Base-by-base conservation (phyloP, 2,797 vertebrate genomes). In the Galago senegalensis region DNA sequence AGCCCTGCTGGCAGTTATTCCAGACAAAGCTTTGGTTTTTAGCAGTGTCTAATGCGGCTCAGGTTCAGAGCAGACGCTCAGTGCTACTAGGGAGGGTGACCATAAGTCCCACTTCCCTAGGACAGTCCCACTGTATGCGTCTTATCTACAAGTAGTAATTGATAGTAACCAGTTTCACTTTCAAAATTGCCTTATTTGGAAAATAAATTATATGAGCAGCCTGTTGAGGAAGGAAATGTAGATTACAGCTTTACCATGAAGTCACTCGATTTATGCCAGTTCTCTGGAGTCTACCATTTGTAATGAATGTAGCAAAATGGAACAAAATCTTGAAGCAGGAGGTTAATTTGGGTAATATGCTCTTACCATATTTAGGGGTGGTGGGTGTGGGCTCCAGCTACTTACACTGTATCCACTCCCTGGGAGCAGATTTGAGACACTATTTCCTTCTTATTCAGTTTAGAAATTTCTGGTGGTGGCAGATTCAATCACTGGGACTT, bases 301-400 rank as follows among this genome's bases (percentile, higher is more conserved):
- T 94, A 77, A 81, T 65, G 80, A 94, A 89, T n/a, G 65, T 14
- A 49, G 12, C 93, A 9, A 73, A 25, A 0, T 90, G 46, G 75
- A 43, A 86, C 49, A 53, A 88, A 90, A 37, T 69, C 34, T 92
- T 43, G 25, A 96, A 75, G 18, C 29, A 79, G 58, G n/a, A 69
- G 16, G 7, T 69, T 79, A 61, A 61, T 69, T 90, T 73, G 34
- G n/a, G 21, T 49, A 70, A 31, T n/a, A n/a, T 10, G 2, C 18
- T 89, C 82, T 84, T 65, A 46, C 17, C 37, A 34, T 31, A n/a
- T 58, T 8, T 3, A 21, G 20, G n/a, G 16, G 16, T 23, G 8
- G 58, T 23, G 60, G 25, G 21, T 34, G 29, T 14, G 7, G 56
- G 56, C 40, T 76, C 49, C 27, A 85, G 17, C 72, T 79, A 29